Conservation (phyloP, 2,888 invertebrate species). For the Scaeva pyrastri region DNA sequence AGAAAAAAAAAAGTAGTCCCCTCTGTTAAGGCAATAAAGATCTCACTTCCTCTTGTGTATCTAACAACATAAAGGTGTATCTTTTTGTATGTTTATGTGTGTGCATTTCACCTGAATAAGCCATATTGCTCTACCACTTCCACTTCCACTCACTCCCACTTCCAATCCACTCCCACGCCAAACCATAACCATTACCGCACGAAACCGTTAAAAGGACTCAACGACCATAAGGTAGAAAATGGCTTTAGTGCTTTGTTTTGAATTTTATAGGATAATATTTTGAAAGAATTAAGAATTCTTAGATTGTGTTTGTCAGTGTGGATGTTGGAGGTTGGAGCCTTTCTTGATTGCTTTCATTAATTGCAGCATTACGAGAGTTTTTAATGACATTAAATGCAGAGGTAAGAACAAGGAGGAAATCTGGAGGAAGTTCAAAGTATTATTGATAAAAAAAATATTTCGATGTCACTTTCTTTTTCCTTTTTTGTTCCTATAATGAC, state of each 20-base stretch:
- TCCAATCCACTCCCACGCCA: background rate
- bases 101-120: slow-evolving; percentile 55
- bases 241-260: slow-evolving; percentile 52
- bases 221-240: slow-evolving; percentile 40
- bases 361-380: slow-evolving; percentile 62
- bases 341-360: slow-evolving; percentile 71
- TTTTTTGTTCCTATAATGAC: too few relatives aligned
- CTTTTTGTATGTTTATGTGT: too few relatives aligned
- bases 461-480: too few relatives aligned
- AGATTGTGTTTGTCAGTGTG: slow-evolving; percentile 45
- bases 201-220: slow-evolving; percentile 3
- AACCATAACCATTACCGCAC: slow-evolving; percentile 10
- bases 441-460: too few relatives aligned
- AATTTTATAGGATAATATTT: slow-evolving; percentile 60
- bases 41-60: slow-evolving; percentile 49
- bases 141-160: too few relatives aligned
- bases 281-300: slow-evolving; percentile 50
- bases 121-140: background rate
- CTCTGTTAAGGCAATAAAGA: slow-evolving; percentile 64
- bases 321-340: slow-evolving; percentile 8
- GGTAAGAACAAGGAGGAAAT: background rate
- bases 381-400: slow-evolving; percentile 50
- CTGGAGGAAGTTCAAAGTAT: background rate
- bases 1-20: slow-evolving; percentile 9
- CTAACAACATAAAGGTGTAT: slow-evolving; percentile 9